Conservation (phyloP, 2,797 vertebrate genomes). For the Lagodon rhomboides region DNA sequence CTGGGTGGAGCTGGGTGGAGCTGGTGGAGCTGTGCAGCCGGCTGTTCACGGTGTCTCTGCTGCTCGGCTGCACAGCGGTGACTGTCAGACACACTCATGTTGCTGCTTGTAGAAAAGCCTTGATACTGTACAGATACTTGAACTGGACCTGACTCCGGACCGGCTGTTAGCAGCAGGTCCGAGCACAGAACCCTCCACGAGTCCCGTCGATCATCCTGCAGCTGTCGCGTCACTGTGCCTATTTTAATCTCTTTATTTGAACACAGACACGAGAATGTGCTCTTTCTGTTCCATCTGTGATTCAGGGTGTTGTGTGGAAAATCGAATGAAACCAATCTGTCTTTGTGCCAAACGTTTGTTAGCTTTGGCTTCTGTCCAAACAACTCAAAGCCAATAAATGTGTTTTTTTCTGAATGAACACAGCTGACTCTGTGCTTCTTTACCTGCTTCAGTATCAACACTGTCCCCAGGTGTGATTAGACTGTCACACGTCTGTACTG, state of each 20-base stretch:
- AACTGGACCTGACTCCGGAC: conserved; percentile 12
- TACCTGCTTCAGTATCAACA: not conserved
- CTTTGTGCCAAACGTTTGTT: conserved; percentile 46
- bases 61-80: not conserved
- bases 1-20: no score
- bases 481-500: no score
- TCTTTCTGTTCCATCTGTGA: conserved; percentile 17
- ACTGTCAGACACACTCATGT: not conserved
- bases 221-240: not conserved
- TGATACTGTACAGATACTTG: conserved; percentile 1
- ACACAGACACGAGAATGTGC: conserved; percentile 6
- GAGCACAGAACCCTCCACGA: not conserved
- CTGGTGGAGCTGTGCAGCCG: no score
- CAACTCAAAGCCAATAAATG: conserved; percentile 52
- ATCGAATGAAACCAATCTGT: conserved; percentile 16
- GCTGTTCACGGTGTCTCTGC: conserved; percentile 2
- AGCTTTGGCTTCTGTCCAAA: conserved; percentile 8
- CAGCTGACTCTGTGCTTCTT: not conserved
- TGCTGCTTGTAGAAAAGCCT: conserved; percentile 13
- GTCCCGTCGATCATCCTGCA: not conserved
- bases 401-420: conserved; percentile 44
- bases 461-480: not conserved
- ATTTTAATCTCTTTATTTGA: not conserved
- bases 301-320: conserved; percentile 15
- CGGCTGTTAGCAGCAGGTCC: not conserved